phyloP scores from a whole-genome alignment of 2,113 vertebrate species.

The Cololabis saira region DNA sequence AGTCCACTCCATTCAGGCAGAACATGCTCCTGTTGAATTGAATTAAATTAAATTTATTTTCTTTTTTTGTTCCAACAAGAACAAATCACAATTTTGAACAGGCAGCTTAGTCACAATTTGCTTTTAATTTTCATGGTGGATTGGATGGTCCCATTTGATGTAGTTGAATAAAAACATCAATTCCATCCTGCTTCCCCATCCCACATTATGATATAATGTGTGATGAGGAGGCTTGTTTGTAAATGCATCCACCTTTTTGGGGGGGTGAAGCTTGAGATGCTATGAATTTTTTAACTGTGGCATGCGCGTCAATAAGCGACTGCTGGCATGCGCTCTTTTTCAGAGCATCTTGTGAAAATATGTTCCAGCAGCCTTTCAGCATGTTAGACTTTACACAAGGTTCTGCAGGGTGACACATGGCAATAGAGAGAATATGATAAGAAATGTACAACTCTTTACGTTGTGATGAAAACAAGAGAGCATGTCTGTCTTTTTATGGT shows the following conservation, averaged over 20 bases:
- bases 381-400: constrained; percentile 33
- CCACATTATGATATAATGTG: no score
- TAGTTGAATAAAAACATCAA: background rate
- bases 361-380: constrained; percentile 23
- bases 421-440: background rate
- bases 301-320: constrained; percentile 45
- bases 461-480: constrained; percentile 9
- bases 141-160: constrained; percentile 3
- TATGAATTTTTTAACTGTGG: constrained; percentile 30
- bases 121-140: background rate
- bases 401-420: background rate
- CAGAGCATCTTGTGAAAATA: constrained; percentile 23
- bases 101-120: constrained; percentile 7
- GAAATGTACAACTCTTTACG: background rate
- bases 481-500: constrained; percentile 36
- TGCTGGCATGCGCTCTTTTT: constrained; percentile 46
- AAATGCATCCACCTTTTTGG: background rate
- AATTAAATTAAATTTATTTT: background rate
- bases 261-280: constrained; percentile 28
- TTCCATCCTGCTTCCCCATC: no score
- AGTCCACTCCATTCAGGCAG: constrained; percentile 25
- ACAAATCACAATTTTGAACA: background rate
- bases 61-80: background rate
- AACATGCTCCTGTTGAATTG: constrained; percentile 25
- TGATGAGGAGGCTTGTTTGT: no score